Percentiles rank a stretch among this genome's conserved stretches.
phyloP scores from a whole-genome alignment of 2,888 invertebrate species.

The Phengaris arion region DNA sequence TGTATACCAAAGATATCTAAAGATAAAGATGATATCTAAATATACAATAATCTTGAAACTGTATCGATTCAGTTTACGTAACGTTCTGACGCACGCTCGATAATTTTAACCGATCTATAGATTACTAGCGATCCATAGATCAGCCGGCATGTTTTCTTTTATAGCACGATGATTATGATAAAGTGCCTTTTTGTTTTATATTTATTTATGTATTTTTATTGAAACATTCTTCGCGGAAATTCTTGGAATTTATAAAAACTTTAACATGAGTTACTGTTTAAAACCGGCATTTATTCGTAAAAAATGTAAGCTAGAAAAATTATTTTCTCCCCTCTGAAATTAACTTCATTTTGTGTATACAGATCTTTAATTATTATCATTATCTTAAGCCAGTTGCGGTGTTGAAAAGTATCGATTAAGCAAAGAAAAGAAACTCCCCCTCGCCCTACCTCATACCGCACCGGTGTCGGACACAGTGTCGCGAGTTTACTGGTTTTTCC shows the following conservation, averaged over 20 bases:
- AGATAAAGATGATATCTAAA: background rate
- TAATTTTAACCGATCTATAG: slow-evolving; percentile 15
- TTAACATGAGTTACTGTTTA: background rate
- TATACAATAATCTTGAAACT: background rate
- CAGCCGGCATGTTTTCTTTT: background rate
- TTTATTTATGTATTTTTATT: background rate
- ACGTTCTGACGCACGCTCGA: slow-evolving; percentile 14
- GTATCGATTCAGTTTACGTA: background rate
- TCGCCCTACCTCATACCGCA: too few species aligned
- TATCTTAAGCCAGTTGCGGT: too few species aligned
- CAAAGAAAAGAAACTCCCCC: too few species aligned
- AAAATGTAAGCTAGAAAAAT: background rate
- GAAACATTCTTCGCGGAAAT: background rate
- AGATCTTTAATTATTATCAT: too few species aligned
- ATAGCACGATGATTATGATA: slow-evolving; percentile 17
- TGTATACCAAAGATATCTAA: too few species aligned
- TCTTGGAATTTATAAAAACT: background rate
- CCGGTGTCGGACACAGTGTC: too few species aligned
- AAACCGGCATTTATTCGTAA: background rate
- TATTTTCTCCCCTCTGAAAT: background rate
- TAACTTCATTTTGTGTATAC: too few species aligned
- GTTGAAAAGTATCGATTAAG: too few species aligned
- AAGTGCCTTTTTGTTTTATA: slow-evolving; percentile 11
- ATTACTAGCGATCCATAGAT: slow-evolving; percentile 1
- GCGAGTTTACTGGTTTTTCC: too few species aligned